phyloP scores from a whole-genome alignment of 2,888 invertebrate genomes.

The Antheraea assamensis region DNA sequence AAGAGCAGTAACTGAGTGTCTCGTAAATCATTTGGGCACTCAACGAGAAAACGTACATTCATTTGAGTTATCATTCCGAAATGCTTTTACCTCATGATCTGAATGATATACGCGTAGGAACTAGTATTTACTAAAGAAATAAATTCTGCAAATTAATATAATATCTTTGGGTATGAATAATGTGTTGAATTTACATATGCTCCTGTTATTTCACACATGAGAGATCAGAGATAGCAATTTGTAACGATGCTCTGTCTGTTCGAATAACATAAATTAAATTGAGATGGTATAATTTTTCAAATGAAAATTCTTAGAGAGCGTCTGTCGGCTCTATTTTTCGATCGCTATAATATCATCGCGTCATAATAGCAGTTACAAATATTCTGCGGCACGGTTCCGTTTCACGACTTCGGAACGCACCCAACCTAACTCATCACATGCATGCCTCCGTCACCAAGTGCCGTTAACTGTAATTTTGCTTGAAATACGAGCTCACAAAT shows the following conservation, averaged over 20 bases:
- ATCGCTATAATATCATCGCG: too few species aligned
- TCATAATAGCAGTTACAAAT: too few species aligned
- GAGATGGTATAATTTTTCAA: background rate
- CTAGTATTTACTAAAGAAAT: background rate
- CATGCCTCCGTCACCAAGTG: too few species aligned
- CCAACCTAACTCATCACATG: too few species aligned
- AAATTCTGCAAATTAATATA: background rate
- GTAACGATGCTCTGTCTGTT: background rate
- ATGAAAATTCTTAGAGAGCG: background rate
- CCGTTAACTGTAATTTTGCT: too few species aligned
- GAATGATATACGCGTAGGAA: background rate
- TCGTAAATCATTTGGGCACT: background rate
- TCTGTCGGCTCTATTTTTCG: background rate
- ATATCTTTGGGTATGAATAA: background rate
- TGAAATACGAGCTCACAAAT: too few species aligned
- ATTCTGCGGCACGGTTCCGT: too few species aligned
- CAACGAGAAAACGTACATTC: background rate
- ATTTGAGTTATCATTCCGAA: background rate
- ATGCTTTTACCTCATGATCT: background rate
- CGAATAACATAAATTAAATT: background rate
- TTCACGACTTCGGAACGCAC: too few species aligned
- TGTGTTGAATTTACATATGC: background rate
- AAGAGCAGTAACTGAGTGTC: background rate
- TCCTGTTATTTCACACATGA: background rate
- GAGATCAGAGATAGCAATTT: background rate